Base-by-base conservation (phyloP, 2,113 vertebrate genomes). In the Chaetops frenatus region DNA sequence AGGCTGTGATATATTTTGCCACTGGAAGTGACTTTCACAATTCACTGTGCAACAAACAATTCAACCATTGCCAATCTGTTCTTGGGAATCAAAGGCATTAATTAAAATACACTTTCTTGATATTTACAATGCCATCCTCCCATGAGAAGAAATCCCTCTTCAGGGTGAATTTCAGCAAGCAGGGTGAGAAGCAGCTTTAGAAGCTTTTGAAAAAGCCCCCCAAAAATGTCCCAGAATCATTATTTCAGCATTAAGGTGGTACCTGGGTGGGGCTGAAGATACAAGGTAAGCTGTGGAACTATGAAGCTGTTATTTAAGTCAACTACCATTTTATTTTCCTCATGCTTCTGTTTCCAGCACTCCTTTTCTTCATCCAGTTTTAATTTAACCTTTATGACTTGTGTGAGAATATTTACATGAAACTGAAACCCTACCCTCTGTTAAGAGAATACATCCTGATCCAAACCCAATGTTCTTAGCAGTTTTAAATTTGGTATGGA, bases 11-110 rank as follows among this genome's bases (percentile, higher is more conserved):
- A 36, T 45, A 88, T 91, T 96, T 95, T 97, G 86, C 94, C 96
- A 95, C 71, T 92, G 72, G 78, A 94, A 96, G 94, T 96, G 96
- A 97, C 83, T 97, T 97, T 96, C 95, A 96, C 72, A 97, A 96
- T 42, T 95, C 19, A 2, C 64, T 93, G 48, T 94, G 57, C 61
- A 92, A 92, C 81, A 95, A 91, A 86, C 91, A 81, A 81, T 95
- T 92, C 86, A 96, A 77, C 64, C 79, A 62, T 81, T 61, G 21
- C 38, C 45, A 64, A 15, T 47, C 57, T 72, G 89, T 90, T 76
- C 53, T 94, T 6, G 5, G 29, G 40, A 86, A 92, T 64, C 51
- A 93, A 95, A 95, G 44, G 25, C 50, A 84, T 61, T 56, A 35
- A 56, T 88, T 90, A 86, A 53, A 47, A 57, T 44, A 15, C 7